These are phyloP conservation scores for Hydrocynus forskahlii DNA, from an alignment of 2,797 vertebrate species.

Conservation along the genomic window DNA sequence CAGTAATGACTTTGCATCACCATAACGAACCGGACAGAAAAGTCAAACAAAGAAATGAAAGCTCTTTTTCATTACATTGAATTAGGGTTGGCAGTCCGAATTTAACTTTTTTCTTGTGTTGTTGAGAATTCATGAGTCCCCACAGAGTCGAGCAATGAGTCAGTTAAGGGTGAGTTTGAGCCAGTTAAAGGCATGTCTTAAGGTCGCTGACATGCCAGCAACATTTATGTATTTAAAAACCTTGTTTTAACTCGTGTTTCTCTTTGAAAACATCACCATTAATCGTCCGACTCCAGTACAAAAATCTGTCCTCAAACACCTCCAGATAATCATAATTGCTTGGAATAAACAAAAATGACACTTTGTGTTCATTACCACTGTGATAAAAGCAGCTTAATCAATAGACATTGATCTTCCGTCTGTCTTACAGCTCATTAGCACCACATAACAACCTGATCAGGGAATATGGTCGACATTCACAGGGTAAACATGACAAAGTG, in stretches of 20 bases:
- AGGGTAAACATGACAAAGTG: constrained; percentile 69
- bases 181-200: too few relatives aligned
- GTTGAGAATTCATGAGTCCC: too few relatives aligned
- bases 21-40: too few relatives aligned
- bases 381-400: constrained; percentile 56
- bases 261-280: background rate
- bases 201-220: background rate
- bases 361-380: constrained; percentile 27
- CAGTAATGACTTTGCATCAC: too few relatives aligned
- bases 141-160: too few relatives aligned
- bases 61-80: too few relatives aligned
- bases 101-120: too few relatives aligned
- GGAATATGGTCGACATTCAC: constrained; percentile 58
- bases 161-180: too few relatives aligned
- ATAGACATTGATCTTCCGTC: constrained; percentile 55
- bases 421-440: constrained; percentile 66
- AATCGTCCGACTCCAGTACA: background rate
- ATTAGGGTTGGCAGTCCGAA: too few relatives aligned
- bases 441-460: constrained; percentile 64
- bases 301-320: background rate
- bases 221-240: background rate
- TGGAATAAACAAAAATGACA: constrained; percentile 30
- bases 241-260: background rate
- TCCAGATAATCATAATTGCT: background rate
- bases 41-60: too few relatives aligned